Percentiles rank a stretch among this genome's conserved stretches.
phyloP scores from a whole-genome alignment of 2,113 vertebrate genomes.

The Triplophysa rosa region DNA sequence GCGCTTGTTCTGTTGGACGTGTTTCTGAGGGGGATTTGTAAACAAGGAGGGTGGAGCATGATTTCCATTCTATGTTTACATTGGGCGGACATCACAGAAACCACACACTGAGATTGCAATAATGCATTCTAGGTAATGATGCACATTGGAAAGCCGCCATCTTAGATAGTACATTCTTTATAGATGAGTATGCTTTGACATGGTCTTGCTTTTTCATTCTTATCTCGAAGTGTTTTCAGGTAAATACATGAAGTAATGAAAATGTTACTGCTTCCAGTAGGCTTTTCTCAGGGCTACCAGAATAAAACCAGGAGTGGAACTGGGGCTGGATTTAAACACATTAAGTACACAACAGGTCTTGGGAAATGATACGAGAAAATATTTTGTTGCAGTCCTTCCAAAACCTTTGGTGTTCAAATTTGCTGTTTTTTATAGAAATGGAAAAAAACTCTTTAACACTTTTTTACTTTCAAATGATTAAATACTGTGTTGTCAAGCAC shows the following conservation, averaged over 20 bases:
- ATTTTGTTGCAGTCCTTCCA: too few relatives aligned
- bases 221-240: neutral
- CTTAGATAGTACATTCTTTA: neutral
- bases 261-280: conserved; percentile 1
- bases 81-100: conserved; percentile 45
- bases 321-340: too few relatives aligned
- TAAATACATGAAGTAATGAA: conserved; percentile 27
- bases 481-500: too few relatives aligned
- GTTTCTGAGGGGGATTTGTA: conserved; percentile 49
- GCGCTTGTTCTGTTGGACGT: conserved; percentile 26
- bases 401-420: too few relatives aligned
- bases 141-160: conserved; percentile 5
- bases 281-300: neutral
- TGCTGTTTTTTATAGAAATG: too few relatives aligned
- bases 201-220: neutral
- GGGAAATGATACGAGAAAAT: too few relatives aligned
- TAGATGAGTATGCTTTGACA: conserved; percentile 21
- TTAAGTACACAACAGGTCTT: too few relatives aligned
- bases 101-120: conserved; percentile 38
- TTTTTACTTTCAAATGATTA: too few relatives aligned
- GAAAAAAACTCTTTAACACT: too few relatives aligned
- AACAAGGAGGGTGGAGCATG: conserved; percentile 46
- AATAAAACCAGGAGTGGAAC: neutral
- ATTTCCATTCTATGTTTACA: conserved; percentile 43
- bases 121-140: conserved; percentile 45